Percentiles rank a stretch among this genome's conserved stretches.
Evolutionary conservation across 2,888 invertebrate species (phyloP).

Genomic region (Syrista parreyssii): DNA sequence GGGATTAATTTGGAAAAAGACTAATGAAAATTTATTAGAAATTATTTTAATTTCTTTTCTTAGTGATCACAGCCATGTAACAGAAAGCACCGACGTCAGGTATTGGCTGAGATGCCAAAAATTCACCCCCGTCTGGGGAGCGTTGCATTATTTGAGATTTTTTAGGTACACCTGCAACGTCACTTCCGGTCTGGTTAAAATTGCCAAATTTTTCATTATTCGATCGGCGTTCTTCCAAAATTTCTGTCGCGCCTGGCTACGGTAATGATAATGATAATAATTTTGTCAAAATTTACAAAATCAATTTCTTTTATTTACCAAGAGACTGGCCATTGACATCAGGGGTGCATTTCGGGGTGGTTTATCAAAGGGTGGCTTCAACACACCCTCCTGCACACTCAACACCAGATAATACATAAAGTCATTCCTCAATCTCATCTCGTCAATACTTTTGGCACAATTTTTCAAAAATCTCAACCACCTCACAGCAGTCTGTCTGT

Average conservation of each 20-base stretch:
- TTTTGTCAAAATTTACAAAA: not conserved
- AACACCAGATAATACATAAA: slow-evolving; percentile 69
- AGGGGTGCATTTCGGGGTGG: slow-evolving; percentile 67
- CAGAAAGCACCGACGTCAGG: slow-evolving; percentile 72
- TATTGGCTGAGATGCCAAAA: slow-evolving; percentile 70
- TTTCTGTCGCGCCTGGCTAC: slow-evolving; percentile 19
- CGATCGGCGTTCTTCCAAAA: slow-evolving; percentile 7
- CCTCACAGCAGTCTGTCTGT: slow-evolving; percentile 65
- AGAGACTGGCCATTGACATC: slow-evolving; percentile 62
- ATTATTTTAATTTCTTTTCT: slow-evolving; percentile 33
- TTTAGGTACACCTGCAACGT: slow-evolving; percentile 10
- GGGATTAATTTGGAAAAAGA: not conserved
- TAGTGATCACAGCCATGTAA: slow-evolving; percentile 69
- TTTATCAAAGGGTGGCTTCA: slow-evolving; percentile 68
- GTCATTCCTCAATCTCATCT: slow-evolving; percentile 69
- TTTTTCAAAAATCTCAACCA: slow-evolving; percentile 69
- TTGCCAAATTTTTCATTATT: not conserved
- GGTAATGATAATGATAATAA: not conserved
- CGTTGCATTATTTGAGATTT: slow-evolving; percentile 67
- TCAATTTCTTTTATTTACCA: slow-evolving; percentile 52
- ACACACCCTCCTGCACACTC: slow-evolving; percentile 66
- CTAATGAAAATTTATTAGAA: not conserved
- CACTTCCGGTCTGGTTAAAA: slow-evolving; percentile 22
- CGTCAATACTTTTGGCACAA: slow-evolving; percentile 65
- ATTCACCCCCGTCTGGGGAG: slow-evolving; percentile 71